A percentile compares a stretch with the other conserved stretches of the same genome.
Conservation (phyloP, 2,113 vertebrate genomes). For the Oophaga pumilio region DNA sequence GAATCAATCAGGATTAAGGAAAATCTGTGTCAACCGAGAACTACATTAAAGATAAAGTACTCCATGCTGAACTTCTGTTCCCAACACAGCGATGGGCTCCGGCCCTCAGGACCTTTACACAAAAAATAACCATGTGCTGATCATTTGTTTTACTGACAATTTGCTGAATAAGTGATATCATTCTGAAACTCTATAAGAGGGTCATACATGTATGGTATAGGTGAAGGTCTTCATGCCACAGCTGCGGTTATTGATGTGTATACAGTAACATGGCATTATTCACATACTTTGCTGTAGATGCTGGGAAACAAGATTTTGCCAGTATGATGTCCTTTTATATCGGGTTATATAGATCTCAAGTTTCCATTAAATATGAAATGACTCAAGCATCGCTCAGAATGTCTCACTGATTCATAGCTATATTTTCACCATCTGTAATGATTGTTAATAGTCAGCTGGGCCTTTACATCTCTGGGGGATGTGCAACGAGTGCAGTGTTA, state of each 20-base stretch:
- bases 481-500: background rate
- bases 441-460: background rate
- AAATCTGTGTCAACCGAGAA: background rate
- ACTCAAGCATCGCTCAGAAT: background rate
- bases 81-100: background rate
- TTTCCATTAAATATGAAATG: background rate
- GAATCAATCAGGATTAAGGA: conserved; percentile 67
- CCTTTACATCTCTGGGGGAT: background rate
- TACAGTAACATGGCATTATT: background rate
- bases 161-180: background rate
- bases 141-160: background rate
- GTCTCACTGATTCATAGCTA: background rate
- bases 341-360: background rate
- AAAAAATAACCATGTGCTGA: background rate
- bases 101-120: background rate
- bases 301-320: background rate
- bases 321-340: background rate
- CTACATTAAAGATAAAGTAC: background rate
- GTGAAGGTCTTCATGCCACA: background rate
- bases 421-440: conserved; percentile 17
- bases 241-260: background rate
- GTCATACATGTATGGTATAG: background rate
- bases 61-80: background rate
- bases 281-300: background rate
- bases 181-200: background rate